phyloP scores from a whole-genome alignment of 2,888 invertebrate genomes.

The Cecidostiba fungosa region DNA sequence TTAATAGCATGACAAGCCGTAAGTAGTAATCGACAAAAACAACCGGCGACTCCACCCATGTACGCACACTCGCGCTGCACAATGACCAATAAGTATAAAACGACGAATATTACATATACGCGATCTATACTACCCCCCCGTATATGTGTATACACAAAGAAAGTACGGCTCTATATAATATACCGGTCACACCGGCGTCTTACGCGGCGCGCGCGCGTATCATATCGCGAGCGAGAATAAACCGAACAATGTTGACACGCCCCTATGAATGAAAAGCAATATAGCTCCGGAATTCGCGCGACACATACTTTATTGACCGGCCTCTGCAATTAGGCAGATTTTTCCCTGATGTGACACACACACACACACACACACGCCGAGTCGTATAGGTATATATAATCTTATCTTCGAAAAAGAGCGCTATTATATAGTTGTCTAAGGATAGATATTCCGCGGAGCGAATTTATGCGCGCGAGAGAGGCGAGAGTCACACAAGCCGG shows the following conservation, averaged over 20 bases:
- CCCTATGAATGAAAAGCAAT: constrained; percentile 9
- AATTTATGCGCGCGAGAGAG: not conserved
- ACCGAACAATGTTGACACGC: constrained; percentile 14
- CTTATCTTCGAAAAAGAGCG: not conserved
- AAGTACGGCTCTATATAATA: not conserved
- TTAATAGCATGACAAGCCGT: constrained; percentile 15
- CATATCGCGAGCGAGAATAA: not conserved
- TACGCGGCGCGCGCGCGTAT: not conserved
- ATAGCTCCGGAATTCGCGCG: not conserved
- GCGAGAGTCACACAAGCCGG: constrained; percentile 8
- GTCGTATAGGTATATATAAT: too few relatives aligned
- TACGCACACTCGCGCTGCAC: not conserved
- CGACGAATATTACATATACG: constrained; percentile 26
- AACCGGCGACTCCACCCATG: not conserved
- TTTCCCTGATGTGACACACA: not conserved
- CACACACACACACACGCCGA: not conserved
- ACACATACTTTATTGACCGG: not conserved
- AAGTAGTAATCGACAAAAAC: constrained; percentile 2
- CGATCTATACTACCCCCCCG: not conserved
- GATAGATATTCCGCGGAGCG: not conserved
- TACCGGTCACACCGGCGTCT: not conserved
- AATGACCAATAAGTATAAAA: constrained; percentile 11
- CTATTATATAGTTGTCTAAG: too few relatives aligned
- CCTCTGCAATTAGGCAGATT: not conserved
- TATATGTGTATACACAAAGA: not conserved